Evolutionary conservation across 2,797 vertebrate genomes (phyloP).

Genomic region (Odontamblyopus rebecca): DNA sequence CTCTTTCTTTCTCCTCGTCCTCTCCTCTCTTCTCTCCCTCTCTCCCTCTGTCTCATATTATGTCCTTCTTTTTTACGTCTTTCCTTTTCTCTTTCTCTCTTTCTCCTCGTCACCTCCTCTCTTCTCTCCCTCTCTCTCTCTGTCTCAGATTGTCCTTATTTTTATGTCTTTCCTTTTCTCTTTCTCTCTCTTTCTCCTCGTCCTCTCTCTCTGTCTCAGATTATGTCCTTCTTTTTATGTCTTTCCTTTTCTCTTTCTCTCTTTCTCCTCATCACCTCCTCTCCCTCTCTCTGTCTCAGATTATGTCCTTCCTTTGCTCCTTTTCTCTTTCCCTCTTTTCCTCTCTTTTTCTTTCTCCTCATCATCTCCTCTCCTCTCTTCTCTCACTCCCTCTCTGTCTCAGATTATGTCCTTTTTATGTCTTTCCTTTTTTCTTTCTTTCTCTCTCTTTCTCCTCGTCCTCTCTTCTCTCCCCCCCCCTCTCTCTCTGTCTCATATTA

Average conservation of each 20-base stretch:
- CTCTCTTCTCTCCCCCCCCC: not conserved
- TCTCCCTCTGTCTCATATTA: too few species aligned
- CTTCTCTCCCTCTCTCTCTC: slow-evolving; percentile 24
- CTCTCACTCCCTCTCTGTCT: not conserved
- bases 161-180: not conserved
- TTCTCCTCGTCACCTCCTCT: slow-evolving; percentile 21
- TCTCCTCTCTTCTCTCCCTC: not conserved
- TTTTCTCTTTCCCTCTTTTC: not conserved
- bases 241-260: too few species aligned
- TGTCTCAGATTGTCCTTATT: slow-evolving; percentile 48
- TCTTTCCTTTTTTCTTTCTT: not conserved
- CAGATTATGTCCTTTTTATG: too few species aligned
- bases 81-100: too few species aligned
- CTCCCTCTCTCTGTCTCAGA: not conserved
- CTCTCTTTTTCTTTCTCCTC: not conserved
- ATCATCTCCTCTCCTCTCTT: not conserved
- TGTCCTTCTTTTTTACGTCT: too few species aligned
- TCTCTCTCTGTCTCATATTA: too few species aligned
- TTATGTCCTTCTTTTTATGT: too few species aligned
- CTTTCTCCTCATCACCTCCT: too few species aligned
- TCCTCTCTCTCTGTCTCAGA: too few species aligned
- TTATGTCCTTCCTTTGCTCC: too few species aligned
- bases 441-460: slow-evolving; percentile 1
- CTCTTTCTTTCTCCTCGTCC: too few species aligned
- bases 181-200: too few species aligned